Conservation (phyloP, 2,797 vertebrate species). For the Sebastes glaucus region DNA sequence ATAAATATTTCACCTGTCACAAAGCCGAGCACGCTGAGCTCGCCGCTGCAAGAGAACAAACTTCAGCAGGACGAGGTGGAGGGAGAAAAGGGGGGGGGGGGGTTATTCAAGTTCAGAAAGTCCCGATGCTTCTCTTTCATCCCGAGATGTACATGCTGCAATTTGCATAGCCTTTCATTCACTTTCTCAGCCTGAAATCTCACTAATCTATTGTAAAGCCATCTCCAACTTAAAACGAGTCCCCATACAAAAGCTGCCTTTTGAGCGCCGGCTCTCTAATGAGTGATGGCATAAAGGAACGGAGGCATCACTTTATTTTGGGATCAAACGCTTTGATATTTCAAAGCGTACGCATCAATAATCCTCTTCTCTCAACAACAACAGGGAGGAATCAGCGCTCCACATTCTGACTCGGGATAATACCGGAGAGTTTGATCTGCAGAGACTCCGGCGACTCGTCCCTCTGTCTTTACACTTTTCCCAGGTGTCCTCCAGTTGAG, state of each 20-base stretch:
- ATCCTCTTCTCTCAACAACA: slow-evolving; percentile 47
- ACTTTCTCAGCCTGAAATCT: slow-evolving; percentile 22
- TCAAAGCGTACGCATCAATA: slow-evolving; percentile 64
- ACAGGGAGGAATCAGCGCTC: slow-evolving; percentile 4
- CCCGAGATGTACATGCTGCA: slow-evolving; percentile 42
- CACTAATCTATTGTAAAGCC: slow-evolving; percentile 59
- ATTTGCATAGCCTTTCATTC: slow-evolving; percentile 60
- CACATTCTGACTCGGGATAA: not conserved
- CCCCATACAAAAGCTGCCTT: slow-evolving; percentile 48
- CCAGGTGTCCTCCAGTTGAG: slow-evolving; percentile 19
- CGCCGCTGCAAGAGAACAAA: slow-evolving; percentile 7
- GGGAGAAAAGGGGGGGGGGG: not conserved
- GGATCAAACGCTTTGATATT: slow-evolving; percentile 60
- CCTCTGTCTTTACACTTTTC: slow-evolving; percentile 22
- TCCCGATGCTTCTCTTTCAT: slow-evolving; percentile 35
- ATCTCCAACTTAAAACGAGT: slow-evolving; percentile 45
- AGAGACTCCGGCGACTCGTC: slow-evolving; percentile 16
- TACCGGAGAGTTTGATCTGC: slow-evolving; percentile 39
- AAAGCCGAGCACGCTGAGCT: slow-evolving; percentile 23
- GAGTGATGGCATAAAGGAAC: slow-evolving; percentile 61
- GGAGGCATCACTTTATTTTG: slow-evolving; percentile 54
- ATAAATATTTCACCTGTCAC: slow-evolving; percentile 70
- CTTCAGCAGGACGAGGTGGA: slow-evolving; percentile 7
- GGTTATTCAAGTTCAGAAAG: slow-evolving; percentile 50
- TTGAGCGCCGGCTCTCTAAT: slow-evolving; percentile 39